Conservation (phyloP, 2,888 invertebrate species). For the Drosophila tanythrix region DNA sequence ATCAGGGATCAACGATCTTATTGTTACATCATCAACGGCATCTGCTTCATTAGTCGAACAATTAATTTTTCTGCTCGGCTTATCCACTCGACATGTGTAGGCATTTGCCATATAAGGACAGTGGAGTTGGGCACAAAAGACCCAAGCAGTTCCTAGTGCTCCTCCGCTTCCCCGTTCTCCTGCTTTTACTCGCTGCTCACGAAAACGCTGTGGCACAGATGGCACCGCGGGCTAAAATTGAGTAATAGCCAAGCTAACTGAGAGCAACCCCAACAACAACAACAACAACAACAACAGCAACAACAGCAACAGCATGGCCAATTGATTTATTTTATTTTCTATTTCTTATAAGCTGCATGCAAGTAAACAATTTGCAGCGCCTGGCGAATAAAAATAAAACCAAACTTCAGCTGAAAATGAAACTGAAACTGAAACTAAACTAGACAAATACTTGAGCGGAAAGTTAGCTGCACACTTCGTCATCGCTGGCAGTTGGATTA, state of each 20-base stretch:
- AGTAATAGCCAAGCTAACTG: constrained; percentile 77
- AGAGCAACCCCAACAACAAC: constrained; percentile 41
- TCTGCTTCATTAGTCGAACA: constrained; percentile 73
- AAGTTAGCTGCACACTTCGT: constrained; percentile 75
- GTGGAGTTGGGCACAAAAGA: constrained; percentile 17
- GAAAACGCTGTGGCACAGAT: constrained; percentile 44
- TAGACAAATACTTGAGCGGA: constrained; percentile 72
- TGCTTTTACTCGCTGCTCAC: constrained; percentile 20
- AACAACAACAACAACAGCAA: not conserved
- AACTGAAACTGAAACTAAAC: constrained; percentile 45
- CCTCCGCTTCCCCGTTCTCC: not conserved
- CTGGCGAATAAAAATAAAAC: constrained; percentile 31
- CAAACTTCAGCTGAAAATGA: constrained; percentile 25
- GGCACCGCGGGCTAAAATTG: constrained; percentile 73
- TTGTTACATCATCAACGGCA: constrained; percentile 62
- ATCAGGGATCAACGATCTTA: constrained; percentile 53
- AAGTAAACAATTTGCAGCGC: constrained; percentile 58
- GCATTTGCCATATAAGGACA: constrained; percentile 65
- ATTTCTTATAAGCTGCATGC: constrained; percentile 56
- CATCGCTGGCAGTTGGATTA: constrained; percentile 82
- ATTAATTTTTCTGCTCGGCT: constrained; percentile 60
- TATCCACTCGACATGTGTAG: constrained; percentile 58
- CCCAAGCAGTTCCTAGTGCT: constrained; percentile 1
- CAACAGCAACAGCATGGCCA: constrained; percentile 57
- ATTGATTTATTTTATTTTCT: constrained; percentile 82